Conservation (phyloP, 2,888 invertebrate species). For the Aelia acuminata region DNA sequence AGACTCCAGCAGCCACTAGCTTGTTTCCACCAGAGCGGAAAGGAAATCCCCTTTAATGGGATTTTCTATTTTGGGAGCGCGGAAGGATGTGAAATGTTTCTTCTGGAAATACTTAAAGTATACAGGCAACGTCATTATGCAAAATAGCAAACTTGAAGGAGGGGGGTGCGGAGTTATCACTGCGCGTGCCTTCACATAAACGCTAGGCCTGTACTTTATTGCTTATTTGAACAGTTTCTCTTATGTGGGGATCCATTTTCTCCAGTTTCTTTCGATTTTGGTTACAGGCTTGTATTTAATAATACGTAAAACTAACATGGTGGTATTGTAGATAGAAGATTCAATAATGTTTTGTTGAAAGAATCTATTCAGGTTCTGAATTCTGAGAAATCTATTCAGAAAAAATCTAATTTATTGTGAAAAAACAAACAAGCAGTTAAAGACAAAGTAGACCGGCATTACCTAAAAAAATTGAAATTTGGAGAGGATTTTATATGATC, state of each 20-base stretch:
- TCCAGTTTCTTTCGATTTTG: background rate
- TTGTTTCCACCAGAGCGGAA: background rate
- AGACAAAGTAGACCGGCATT: no score
- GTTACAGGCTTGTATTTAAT: background rate
- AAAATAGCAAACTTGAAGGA: conserved; percentile 35
- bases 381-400: no score
- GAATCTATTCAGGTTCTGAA: no score
- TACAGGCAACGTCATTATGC: conserved; percentile 44
- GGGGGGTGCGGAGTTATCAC: conserved; percentile 12
- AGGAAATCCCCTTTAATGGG: background rate
- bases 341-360: no score
- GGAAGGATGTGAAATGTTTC: conserved; percentile 37
- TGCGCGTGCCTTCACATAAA: conserved; percentile 40
- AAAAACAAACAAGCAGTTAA: no score
- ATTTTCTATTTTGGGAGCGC: background rate
- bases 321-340: no score
- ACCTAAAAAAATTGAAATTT: no score
- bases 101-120: conserved; percentile 41
- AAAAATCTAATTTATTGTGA: no score
- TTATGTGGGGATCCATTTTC: background rate
- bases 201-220: conserved; percentile 11
- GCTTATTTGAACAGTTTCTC: conserved; percentile 41
- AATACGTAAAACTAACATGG: no score
- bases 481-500: no score
- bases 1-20: background rate